Evolutionary conservation across 2,113 vertebrate species (phyloP).

Genomic region (Neolamprologus longior): DNA sequence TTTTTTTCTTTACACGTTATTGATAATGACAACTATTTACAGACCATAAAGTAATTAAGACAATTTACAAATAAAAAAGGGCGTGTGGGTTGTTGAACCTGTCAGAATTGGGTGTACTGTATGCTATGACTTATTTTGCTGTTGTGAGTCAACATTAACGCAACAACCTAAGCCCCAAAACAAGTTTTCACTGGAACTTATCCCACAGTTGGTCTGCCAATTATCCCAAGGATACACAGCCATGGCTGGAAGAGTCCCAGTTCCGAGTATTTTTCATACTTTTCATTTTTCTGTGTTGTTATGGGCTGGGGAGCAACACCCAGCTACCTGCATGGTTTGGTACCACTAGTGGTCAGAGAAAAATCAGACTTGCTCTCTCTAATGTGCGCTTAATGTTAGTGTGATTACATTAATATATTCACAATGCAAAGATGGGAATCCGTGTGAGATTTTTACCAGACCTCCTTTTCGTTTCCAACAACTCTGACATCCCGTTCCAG

Average conservation of each 20-base stretch:
- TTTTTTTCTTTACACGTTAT: not conserved
- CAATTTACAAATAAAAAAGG: not conserved
- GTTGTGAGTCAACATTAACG: not conserved
- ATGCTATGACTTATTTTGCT: not conserved
- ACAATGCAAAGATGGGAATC: not conserved
- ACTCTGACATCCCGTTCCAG: constrained; percentile 26
- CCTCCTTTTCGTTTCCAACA: not conserved
- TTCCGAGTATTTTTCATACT: not conserved
- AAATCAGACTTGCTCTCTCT: not conserved
- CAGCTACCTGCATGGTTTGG: not conserved
- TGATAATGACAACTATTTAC: not conserved
- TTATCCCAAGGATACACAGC: not conserved
- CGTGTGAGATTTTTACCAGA: not conserved
- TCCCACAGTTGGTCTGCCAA: not conserved
- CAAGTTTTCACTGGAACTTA: not conserved
- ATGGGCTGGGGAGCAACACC: not conserved
- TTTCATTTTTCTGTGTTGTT: not conserved
- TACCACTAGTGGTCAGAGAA: not conserved
- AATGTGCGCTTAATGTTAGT: not conserved
- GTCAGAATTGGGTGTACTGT: not conserved
- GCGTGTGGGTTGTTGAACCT: not conserved
- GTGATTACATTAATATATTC: not conserved
- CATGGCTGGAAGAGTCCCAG: not conserved
- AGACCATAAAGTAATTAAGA: not conserved
- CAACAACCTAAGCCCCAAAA: not conserved